phyloP scores from a whole-genome alignment of 2,888 invertebrate species.

The Dicranocentrus wangi region DNA sequence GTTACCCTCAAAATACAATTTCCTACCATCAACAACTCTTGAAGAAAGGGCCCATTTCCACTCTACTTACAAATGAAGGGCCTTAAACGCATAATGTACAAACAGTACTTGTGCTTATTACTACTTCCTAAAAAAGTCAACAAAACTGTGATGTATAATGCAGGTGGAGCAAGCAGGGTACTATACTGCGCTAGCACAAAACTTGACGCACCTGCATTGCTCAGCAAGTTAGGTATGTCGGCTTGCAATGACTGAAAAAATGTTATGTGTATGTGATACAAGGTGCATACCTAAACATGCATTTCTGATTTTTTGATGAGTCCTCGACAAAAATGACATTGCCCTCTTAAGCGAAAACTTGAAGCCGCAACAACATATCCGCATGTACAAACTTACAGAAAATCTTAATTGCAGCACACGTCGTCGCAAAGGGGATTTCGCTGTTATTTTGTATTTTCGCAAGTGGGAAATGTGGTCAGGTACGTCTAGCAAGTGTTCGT shows the following conservation, averaged over 20 bases:
- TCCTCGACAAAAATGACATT: conserved; percentile 5
- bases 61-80: too few species aligned
- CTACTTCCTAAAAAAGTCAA: too few species aligned
- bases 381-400: not conserved
- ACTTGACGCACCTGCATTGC: too few species aligned
- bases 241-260: not conserved
- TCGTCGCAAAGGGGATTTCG: too few species aligned
- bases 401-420: too few species aligned
- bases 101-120: too few species aligned
- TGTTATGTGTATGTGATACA: not conserved
- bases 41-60: too few species aligned
- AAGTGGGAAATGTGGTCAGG: not conserved
- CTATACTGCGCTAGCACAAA: too few species aligned
- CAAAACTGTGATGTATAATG: not conserved
- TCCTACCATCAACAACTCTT: too few species aligned
- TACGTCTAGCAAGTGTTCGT: not conserved
- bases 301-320: not conserved
- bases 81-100: too few species aligned
- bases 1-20: too few species aligned
- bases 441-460: not conserved
- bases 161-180: not conserved
- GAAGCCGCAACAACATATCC: not conserved
- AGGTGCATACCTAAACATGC: not conserved
- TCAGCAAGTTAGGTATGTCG: not conserved
- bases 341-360: conserved; percentile 4